Conservation (phyloP, 2,888 invertebrate species). For the Ophonus ardosiacus region DNA sequence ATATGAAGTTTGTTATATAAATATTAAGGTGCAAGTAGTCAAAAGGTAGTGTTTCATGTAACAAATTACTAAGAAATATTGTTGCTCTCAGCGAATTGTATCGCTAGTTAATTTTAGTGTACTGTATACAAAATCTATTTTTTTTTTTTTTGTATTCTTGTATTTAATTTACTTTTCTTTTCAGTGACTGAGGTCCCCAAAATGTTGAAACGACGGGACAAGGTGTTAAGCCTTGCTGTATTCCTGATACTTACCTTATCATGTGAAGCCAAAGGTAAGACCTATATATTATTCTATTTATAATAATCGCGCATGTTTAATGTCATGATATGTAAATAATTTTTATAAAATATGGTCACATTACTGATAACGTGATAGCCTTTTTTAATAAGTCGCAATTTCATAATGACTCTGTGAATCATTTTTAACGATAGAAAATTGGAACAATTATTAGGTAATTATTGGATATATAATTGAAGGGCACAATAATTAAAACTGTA, state of each 20-base stretch:
- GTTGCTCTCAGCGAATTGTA: no score
- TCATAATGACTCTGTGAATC: constrained; percentile 36
- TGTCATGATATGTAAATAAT: background rate
- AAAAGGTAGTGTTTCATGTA: no score
- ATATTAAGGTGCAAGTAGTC: no score
- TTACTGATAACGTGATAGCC: constrained; percentile 3
- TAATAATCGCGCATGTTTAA: background rate
- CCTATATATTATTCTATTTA: background rate
- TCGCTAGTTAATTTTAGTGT: no score
- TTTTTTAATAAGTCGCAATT: constrained; percentile 28
- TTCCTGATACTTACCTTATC: constrained; percentile 14
- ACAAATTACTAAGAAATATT: no score
- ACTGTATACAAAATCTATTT: background rate
- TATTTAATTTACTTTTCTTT: constrained; percentile 5
- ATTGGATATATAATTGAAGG: constrained; percentile 49
- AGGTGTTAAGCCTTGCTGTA: constrained; percentile 39
- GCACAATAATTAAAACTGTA: constrained; percentile 27
- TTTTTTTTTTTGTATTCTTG: background rate
- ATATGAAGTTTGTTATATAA: background rate
- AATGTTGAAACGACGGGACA: constrained; percentile 57
- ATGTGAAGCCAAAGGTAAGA: constrained; percentile 51
- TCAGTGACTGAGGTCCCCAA: constrained; percentile 14
- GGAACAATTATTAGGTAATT: constrained; percentile 27
- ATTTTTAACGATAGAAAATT: constrained; percentile 51
- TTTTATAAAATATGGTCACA: no score